Base-by-base conservation (phyloP, 2,888 invertebrate genomes). In the Endotricha flammealis region DNA sequence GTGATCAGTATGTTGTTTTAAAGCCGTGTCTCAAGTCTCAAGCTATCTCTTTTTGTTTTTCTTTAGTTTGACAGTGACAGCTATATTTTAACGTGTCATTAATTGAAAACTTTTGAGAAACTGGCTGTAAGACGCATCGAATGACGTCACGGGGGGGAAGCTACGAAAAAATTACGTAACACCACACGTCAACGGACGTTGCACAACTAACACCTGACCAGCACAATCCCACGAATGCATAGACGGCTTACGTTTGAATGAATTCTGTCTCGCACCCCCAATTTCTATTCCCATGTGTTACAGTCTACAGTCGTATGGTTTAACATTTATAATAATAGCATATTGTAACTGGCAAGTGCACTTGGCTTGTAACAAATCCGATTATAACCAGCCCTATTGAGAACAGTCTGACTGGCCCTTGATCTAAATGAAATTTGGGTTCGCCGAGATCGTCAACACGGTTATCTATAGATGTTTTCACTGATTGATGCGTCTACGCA, bases 281-380 rank as follows among this genome's bases (percentile, higher is more conserved):
- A 35, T 14, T 32, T 36, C 30, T 40, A 48, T 36, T 24, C 11
- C 47, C 35, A 41, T 41, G 31, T 12, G 39, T 50, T 62, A 73
- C 48, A 53, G 65, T 64, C 57, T 56, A 68, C 46, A 64, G 57
- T 73, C 42, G 50, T 38, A 41, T 51, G 41, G 42, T 51, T 49
- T 48, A 48, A 12, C 4, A 29, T 52, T 47, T 57, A 52, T 63
- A 82, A 82, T 75, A 80, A 82, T 82, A 79, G 74, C 61, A 52
- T 57, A 57, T 51, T 57, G 50, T 59, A 52, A 64, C 76, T 81
- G 82, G 75, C 82, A 81, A 60, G 64, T 60, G 63, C 53, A 68
- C 59, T 81, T 83, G 82, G 81, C 83, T 69, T 59, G 65, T 69
- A 64, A 74, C 72, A 60, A 62, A 65, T 70, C 65, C 74, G 73